A percentile compares a stretch with the other conserved stretches of the same genome.
Evolutionary conservation across 2,113 vertebrate genomes (phyloP).

Genomic region (Caracal caracal): DNA sequence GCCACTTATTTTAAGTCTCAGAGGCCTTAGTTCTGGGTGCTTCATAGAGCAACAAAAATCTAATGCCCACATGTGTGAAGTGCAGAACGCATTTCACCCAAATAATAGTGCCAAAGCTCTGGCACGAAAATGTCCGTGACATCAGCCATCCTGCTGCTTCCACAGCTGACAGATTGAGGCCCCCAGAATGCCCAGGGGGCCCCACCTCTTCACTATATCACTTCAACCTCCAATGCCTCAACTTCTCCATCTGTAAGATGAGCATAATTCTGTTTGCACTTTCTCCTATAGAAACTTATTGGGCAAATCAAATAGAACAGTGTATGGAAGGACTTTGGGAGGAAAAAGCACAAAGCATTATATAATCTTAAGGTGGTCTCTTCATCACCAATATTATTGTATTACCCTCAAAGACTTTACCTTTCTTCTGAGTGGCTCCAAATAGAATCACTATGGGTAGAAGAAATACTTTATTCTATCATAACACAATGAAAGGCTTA

Average conservation of each 20-base stretch:
- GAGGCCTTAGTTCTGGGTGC: not conserved
- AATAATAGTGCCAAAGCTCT: not conserved
- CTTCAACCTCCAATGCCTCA: not conserved
- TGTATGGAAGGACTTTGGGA: not conserved
- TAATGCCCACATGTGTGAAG: rapidly evolving
- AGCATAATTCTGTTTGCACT: not conserved
- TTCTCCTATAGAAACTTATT: not conserved
- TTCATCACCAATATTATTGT: not conserved
- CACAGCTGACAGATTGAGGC: not conserved
- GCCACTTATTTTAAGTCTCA: not conserved
- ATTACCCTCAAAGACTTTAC: not conserved
- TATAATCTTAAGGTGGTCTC: not conserved
- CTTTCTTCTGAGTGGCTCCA: not conserved
- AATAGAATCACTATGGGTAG: not conserved
- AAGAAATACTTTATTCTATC: not conserved
- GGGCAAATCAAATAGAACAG: not conserved
- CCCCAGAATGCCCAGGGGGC: not conserved
- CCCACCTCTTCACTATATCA: not conserved
- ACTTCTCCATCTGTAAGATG: not conserved
- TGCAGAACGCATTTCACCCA: not conserved
- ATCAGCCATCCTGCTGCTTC: not conserved
- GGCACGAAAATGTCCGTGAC: not conserved
- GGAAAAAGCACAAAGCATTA: not conserved
- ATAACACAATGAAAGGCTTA: not conserved
- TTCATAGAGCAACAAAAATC: not conserved